phyloP scores from a whole-genome alignment of 2,888 invertebrate genomes.

The Arrhopalites spinosus region DNA sequence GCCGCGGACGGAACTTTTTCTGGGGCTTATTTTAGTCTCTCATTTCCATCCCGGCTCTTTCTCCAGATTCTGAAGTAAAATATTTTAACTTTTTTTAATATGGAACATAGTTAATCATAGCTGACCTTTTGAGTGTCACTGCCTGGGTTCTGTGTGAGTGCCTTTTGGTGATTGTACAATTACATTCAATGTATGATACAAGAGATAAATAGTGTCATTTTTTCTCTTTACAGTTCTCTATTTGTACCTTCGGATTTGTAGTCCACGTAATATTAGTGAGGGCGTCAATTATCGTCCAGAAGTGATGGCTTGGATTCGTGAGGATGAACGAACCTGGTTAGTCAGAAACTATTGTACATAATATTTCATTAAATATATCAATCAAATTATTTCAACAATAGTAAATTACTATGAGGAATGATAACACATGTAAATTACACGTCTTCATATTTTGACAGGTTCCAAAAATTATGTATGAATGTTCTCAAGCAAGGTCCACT shows the following conservation, averaged over 20 bases:
- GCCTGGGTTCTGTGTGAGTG: not conserved
- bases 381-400: too few relatives aligned
- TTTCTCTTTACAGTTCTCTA: not conserved
- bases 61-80: too few relatives aligned
- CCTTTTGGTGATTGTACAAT: not conserved
- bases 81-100: too few relatives aligned
- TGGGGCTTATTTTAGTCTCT: too few relatives aligned
- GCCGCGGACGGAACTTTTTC: too few relatives aligned
- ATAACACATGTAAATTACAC: too few relatives aligned
- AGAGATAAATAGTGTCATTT: not conserved
- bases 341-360: too few relatives aligned
- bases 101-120: not conserved
- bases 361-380: too few relatives aligned
- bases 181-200: not conserved
- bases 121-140: not conserved
- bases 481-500: slow-evolving; percentile 80
- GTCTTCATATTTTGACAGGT: too few relatives aligned
- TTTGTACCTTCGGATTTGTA: not conserved
- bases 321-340: slow-evolving; percentile 74
- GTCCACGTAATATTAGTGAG: not conserved
- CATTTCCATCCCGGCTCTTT: too few relatives aligned
- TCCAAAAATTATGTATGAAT: slow-evolving; percentile 74
- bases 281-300: not conserved
- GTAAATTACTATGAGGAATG: too few relatives aligned
- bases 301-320: slow-evolving; percentile 70